Base-by-base conservation (phyloP, 2,888 invertebrate species). In the Tryphoninae sp. region DNA sequence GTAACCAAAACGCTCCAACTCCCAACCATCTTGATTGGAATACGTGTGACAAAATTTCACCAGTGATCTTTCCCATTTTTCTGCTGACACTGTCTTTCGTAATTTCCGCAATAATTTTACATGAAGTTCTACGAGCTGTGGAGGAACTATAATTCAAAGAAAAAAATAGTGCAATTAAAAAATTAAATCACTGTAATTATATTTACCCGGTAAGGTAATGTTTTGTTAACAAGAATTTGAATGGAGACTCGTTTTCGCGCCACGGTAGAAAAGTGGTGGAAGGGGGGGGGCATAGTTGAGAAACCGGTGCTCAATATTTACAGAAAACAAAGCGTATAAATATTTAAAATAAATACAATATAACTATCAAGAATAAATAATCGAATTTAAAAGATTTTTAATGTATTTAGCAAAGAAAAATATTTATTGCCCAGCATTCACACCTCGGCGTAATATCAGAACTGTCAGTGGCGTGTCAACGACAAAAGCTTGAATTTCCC, bases 1-100 rank as follows among this genome's bases (percentile, higher is more conserved):
- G 93, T 98, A 99, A 53, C 98, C 98, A 93, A 98, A 98, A 86
- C 98, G 94, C 92, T 98, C 98, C 77, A 99, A 94, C 93, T 98
- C 98, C 98, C 98, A 98, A 77, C 97, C 98, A 94, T 98, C 98
- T 89, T 97, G 96, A 84, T 96, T 96, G 85, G 96, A 96, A 89
- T 97, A 97, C 68, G 95, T 95, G 90, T 98, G 97, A 92, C 98
- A 97, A 92, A 98, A 97, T 93, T 97, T 98, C 81, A 97, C 95
- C 87, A 98, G 92, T 72, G 96, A 95, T 88, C 95, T 95, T 92
- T 99, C 98, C 98, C 98, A 99, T 92, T 96, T 95, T 89, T 97
- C 97, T 84, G 95, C 94, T 83, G 96, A 95, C 53, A 97, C 96
- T 59, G 95, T 95, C 92, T 96, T 97, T 81, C 96, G 94, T 75